Evolutionary conservation across 1,140 invertebrate genomes (phyloP).

Genomic region (Palaemon carinicauda): DNA sequence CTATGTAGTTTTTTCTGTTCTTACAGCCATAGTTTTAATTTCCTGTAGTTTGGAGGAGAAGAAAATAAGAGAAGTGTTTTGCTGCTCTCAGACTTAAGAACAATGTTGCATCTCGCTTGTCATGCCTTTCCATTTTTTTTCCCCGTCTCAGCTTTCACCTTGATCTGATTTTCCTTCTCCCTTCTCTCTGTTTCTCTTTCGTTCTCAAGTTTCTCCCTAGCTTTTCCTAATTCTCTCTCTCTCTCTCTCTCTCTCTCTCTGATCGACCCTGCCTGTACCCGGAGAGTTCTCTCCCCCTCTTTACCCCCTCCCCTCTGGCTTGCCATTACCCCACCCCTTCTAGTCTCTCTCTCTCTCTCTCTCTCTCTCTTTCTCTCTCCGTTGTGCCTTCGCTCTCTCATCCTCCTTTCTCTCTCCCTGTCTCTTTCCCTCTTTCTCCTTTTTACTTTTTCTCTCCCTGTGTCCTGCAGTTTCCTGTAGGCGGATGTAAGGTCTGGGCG

Average conservation of each 20-base stretch:
- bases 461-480: conserved; percentile 6
- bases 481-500: conserved; percentile 31
- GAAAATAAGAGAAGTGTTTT: too few relatives aligned
- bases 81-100: too few relatives aligned
- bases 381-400: background rate
- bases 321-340: background rate
- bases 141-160: background rate
- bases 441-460: conserved; percentile 21
- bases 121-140: background rate
- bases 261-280: conserved; percentile 15
- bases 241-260: conserved; percentile 31
- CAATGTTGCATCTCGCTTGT: background rate
- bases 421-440: conserved; percentile 17
- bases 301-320: background rate
- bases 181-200: conserved; percentile 34
- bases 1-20: too few relatives aligned
- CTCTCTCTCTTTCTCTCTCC: conserved; percentile 18
- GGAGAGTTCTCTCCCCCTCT: background rate
- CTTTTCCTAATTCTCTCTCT: conserved; percentile 43
- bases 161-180: background rate
- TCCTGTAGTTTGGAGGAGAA: too few relatives aligned
- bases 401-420: conserved; percentile 19
- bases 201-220: conserved; percentile 30
- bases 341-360: conserved; percentile 1
- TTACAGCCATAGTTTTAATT: too few relatives aligned